Evolutionary conservation across 2,113 vertebrate genomes (phyloP), one percentile per base, ranked within the genome.

Genomic region (Takifugu flavidus): DNA sequence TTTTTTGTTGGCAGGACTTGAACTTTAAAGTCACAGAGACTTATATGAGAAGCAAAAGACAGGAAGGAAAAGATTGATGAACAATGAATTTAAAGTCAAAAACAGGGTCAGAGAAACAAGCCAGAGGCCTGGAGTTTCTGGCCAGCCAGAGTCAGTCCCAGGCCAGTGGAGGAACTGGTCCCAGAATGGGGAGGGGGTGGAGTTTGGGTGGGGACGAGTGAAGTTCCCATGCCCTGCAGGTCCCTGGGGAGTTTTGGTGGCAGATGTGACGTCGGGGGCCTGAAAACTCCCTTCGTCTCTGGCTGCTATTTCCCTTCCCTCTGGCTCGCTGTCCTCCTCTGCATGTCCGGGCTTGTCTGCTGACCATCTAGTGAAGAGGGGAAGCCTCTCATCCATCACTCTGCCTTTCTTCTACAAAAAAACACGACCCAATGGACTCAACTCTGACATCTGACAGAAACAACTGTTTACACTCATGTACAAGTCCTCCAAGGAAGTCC

Each of bases 221-320:
- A 72, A 54, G 85, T 91, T 91, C 90, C 86, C 90, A 91, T 91
- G 89, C 84, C 86, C 87, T 34, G 29, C 43, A 77, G 80, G 79
- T 75, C 89, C 70, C 88, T 71, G 52, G 86, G 89, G 89, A 89
- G 72, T 67, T 58, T 63, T 25, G 42, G 82, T 82, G 86, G 86
- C 89, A 91, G 89, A 90, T 91, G 90, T 90, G 86, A 87, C 75
- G 87, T 89, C 86, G 89, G 81, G 81, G 74, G 46, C 74, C 69
- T 65, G 58, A 56, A 45, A 52, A 28, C 39, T 61, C 73, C 51
- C 75, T 76, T 63, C 78, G 67, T 78, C 76, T 67, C 47, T n/a
- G 14, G 14, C 59, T 54, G n/a, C 67, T 54, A 28, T 53, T 56
- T 73, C 75, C 64, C 70, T 75, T 77, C 74, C 73, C 72, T 52